These are phyloP conservation scores for Acrobasis consociella DNA, from an alignment of 2,888 invertebrate species.

Conservation along the genomic window DNA sequence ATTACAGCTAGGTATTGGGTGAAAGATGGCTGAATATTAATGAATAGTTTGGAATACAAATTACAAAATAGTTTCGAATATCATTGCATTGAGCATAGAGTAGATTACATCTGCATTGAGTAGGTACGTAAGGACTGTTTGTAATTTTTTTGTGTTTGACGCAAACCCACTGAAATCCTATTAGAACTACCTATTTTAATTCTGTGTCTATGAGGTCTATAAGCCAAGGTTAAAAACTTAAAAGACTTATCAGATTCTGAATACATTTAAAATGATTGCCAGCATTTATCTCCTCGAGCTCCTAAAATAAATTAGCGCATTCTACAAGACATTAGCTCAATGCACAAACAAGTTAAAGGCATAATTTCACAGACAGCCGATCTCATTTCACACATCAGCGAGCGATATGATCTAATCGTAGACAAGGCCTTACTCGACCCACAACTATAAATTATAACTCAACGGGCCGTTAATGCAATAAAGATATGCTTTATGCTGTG, in stretches of 20 bases:
- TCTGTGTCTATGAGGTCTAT: too few relatives aligned
- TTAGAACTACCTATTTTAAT: too few relatives aligned
- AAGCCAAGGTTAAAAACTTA: too few relatives aligned
- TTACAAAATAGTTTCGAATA: too few relatives aligned
- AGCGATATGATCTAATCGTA: slow-evolving; percentile 16
- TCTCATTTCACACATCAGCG: slow-evolving; percentile 17
- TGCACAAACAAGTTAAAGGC: neutral
- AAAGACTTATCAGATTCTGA: neutral
- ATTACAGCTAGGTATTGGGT: too few relatives aligned
- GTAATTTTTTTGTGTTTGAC: too few relatives aligned
- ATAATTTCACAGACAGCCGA: neutral
- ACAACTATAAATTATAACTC: slow-evolving; percentile 6
- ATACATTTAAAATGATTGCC: neutral
- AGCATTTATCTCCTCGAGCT: neutral
- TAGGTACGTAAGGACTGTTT: too few relatives aligned
- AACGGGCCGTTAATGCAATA: slow-evolving; percentile 4
- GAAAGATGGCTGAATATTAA: too few relatives aligned
- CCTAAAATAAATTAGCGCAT: neutral
- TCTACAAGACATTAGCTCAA: neutral
- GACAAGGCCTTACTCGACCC: slow-evolving; percentile 13
- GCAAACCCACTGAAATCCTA: too few relatives aligned
- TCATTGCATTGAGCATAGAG: too few relatives aligned
- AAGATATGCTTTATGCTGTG: slow-evolving; percentile 3
- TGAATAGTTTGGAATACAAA: too few relatives aligned
- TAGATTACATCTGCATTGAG: too few relatives aligned